Evolutionary conservation across 2,888 invertebrate species (phyloP).

Genomic region (Smittia sp.): DNA sequence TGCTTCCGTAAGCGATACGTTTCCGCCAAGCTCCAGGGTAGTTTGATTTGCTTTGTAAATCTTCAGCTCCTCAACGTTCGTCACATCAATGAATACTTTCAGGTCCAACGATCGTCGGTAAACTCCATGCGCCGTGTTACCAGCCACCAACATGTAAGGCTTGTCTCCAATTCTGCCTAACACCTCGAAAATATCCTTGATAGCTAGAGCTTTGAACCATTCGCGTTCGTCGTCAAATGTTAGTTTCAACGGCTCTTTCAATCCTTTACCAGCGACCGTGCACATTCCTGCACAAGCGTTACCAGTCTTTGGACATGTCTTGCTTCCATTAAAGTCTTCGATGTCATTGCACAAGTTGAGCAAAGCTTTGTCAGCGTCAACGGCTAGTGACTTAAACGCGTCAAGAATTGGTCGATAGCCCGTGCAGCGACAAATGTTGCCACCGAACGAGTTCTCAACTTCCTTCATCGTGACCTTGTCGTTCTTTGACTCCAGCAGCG

Average conservation of each 20-base stretch:
- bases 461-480: slow-evolving; percentile 60
- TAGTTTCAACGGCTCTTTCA: slow-evolving; percentile 46
- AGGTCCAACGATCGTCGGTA: slow-evolving; percentile 49
- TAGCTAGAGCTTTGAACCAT: slow-evolving; percentile 57
- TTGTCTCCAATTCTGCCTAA: slow-evolving; percentile 52
- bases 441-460: slow-evolving; percentile 72
- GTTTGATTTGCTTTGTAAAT: slow-evolving; percentile 52
- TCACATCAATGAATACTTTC: slow-evolving; percentile 64
- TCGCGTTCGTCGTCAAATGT: slow-evolving; percentile 51
- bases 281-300: slow-evolving; percentile 43
- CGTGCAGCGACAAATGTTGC: slow-evolving; percentile 77
- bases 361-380: slow-evolving; percentile 50
- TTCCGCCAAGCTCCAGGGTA: slow-evolving; percentile 61
- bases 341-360: slow-evolving; percentile 48
- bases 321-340: slow-evolving; percentile 50
- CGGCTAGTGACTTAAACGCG: slow-evolving; percentile 59
- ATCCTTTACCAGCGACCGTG: slow-evolving; percentile 43
- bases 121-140: slow-evolving; percentile 73
- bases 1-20: slow-evolving; percentile 55
- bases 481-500: slow-evolving; percentile 56
- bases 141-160: slow-evolving; percentile 65
- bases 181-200: slow-evolving; percentile 57
- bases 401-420: slow-evolving; percentile 77
- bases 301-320: slow-evolving; percentile 48
- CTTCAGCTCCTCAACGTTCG: slow-evolving; percentile 59